Percentiles rank a stretch among this genome's conserved stretches.
Conservation (phyloP, 2,113 vertebrate genomes). For the Gallinago jamesoni region DNA sequence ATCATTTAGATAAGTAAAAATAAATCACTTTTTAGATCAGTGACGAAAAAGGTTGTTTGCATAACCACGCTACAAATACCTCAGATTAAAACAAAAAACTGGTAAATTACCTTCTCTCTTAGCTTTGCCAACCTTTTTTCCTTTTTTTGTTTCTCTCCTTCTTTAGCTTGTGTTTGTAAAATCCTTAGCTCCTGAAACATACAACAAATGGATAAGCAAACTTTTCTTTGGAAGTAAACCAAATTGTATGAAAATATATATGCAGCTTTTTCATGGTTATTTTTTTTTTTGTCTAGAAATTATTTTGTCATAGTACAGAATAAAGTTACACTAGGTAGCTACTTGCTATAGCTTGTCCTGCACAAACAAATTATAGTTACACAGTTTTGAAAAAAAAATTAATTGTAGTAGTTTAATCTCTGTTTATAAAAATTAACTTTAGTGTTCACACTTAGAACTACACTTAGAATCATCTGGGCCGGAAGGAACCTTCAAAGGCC, state of each 20-base stretch:
- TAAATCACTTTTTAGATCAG: neutral
- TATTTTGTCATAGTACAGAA: neutral
- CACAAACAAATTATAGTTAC: neutral
- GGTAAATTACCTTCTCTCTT: conserved; percentile 82
- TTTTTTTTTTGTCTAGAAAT: neutral
- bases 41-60: neutral
- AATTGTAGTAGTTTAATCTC: neutral
- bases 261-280: neutral
- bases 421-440: neutral
- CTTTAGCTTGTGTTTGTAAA: conserved; percentile 78
- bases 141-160: conserved; percentile 77
- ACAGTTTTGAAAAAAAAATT: neutral
- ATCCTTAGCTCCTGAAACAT: conserved; percentile 79
- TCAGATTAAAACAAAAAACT: neutral
- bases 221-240: neutral
- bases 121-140: conserved; percentile 79
- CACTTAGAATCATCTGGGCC: too few species aligned
- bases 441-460: too few species aligned
- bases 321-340: neutral
- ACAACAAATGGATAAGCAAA: neutral
- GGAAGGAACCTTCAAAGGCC: too few species aligned
- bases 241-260: neutral
- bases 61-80: neutral
- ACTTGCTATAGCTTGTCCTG: neutral
- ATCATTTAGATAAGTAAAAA: neutral